Evolutionary conservation across 2,797 vertebrate species (phyloP), one percentile per base, ranked within the genome.

Genomic region (Diplodus sargus): DNA sequence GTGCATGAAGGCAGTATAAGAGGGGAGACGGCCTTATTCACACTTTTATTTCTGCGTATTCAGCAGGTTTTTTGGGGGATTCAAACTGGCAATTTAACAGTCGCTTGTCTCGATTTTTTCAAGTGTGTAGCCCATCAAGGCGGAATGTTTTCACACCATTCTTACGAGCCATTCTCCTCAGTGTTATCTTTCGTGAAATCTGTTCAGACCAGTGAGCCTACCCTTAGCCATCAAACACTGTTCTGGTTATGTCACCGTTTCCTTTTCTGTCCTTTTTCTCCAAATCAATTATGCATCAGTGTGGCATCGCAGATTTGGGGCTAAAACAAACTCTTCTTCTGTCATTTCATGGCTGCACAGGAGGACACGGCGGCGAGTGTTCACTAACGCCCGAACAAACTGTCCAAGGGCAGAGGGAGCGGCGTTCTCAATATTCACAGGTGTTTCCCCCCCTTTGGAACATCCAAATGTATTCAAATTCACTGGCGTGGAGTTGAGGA

Each of bases 281-380:
- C 68, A 70, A 83, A 92, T 92, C 79, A 91, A 87, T 91, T 89
- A 91, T 90, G 83, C 73, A 89, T 90, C 78, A 81, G 57, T 67
- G 64, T 76, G 73, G 81, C 79, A 74, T 86, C 74, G 74, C 79
- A 82, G 67, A 89, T 84, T 88, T 81, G 54, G 75, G 80, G 34
- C 83, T 70, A 64, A 84, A 87, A 88, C 83, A 89, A 85, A 83
- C 52, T 71, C 47, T 47, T 52, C 56, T 7, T 71, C 45, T 78
- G 34, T 72, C 14, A 18, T 76, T 70, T 30, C 48, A 48, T 70
- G 61, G 43, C 64, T 73, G 49, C 70, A 76, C 60, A 72, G 63
- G 52, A 87, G 52, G 63, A 83, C 67, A 80, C 56, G 22, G 73
- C 22, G 39, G 49, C 64, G 71, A 85, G 71, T 42, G 52, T 59